Base-by-base conservation (phyloP, 2,113 vertebrate genomes). In the Sapayoa aenigma region DNA sequence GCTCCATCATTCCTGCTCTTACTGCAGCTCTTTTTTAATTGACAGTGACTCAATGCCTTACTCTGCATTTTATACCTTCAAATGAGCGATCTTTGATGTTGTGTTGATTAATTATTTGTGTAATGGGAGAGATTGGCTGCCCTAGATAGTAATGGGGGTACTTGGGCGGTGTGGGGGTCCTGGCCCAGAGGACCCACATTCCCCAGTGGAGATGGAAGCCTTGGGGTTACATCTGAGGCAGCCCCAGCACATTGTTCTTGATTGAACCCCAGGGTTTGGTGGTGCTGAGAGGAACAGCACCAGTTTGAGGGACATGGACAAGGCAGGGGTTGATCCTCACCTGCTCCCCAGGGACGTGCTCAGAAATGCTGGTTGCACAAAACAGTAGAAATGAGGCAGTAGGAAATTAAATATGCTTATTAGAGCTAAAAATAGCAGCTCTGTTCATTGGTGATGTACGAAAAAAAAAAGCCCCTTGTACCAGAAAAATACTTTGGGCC, bases 401-500 rank as follows among this genome's bases (percentile, higher is more conserved):
- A 94, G 93, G 84, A 93, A 96, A 97, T 95, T 92, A 96, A 96
- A 91, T 81, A 94, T 95, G 94, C 89, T 96, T 84, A 94, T 93
- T 84, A 90, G 89, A 58, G 84, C 92, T 96, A 97, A 96, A 96
- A 96, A 94, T 96, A 97, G 84, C 84, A 63, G 50, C 74, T 77
- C 69, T 44, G 79, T 78, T 90, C 91, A 85, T 93, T 81, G 93
- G 95, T 77, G 90, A 96, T 80, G 92, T 74, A 76, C 73, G 80
- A 60, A 60, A 90, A 94, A 94, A 67, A 66, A 91, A 93, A 88
- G 93, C 66, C 93, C 83, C 93, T 94, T 49, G 72, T 91, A 91
- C 76, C 86, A 94, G 89, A 91, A 69, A 90, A 90, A 90, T 8
- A 24, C 92, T 63, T 41, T 92, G 96, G 94, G 79, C 16, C 55